A percentile compares a stretch with the other conserved stretches of the same genome.
Conservation (phyloP, 2,888 invertebrate species). For the Lordiphosa andalusiaca region DNA sequence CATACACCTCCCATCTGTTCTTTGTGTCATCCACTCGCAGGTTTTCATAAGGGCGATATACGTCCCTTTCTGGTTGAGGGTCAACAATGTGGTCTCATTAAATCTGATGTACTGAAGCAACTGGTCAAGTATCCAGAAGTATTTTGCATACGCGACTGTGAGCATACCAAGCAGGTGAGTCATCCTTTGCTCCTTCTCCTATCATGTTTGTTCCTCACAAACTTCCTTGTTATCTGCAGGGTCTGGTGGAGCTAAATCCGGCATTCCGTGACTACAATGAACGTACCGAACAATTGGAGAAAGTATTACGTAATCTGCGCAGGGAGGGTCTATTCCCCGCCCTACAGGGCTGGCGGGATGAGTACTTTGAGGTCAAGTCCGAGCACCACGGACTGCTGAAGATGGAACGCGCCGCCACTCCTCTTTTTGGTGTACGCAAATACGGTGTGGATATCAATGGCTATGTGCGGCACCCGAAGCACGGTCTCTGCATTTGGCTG, state of each 20-base stretch:
- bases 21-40: slow-evolving; percentile 79
- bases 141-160: slow-evolving; percentile 80
- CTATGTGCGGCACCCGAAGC: slow-evolving; percentile 91
- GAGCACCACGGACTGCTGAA: slow-evolving; percentile 83
- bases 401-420: slow-evolving; percentile 96
- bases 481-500: slow-evolving; percentile 92
- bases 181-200: neutral
- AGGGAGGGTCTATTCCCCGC: slow-evolving; percentile 89
- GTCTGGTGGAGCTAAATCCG: slow-evolving; percentile 91
- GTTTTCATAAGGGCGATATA: slow-evolving; percentile 88
- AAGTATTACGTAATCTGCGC: slow-evolving; percentile 88
- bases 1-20: neutral
- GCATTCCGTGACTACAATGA: slow-evolving; percentile 92
- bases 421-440: slow-evolving; percentile 95
- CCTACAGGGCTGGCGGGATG: slow-evolving; percentile 95
- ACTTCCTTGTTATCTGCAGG: slow-evolving; percentile 83
- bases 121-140: slow-evolving; percentile 91
- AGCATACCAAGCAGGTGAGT: slow-evolving; percentile 77
- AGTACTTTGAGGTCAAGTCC: slow-evolving; percentile 95
- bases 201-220: neutral
- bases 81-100: slow-evolving; percentile 92
- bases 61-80: slow-evolving; percentile 93
- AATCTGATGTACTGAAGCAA: slow-evolving; percentile 91
- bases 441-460: slow-evolving; percentile 98
- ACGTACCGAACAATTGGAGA: slow-evolving; percentile 88